phyloP scores from a whole-genome alignment of 2,113 vertebrate species.

The Regulus satrapa region DNA sequence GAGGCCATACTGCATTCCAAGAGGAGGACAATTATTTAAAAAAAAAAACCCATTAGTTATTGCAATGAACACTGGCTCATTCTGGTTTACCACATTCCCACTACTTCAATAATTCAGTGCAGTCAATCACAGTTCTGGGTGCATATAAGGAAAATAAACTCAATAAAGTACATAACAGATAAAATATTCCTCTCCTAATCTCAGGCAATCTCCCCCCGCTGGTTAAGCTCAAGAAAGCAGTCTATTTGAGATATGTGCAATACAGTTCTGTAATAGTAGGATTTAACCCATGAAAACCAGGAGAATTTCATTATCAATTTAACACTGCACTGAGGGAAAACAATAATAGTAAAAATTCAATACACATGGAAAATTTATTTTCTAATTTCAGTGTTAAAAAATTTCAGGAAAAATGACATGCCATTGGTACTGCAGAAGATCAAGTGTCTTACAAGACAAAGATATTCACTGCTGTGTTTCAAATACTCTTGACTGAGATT shows the following conservation, averaged over 20 bases:
- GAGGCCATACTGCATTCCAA: conserved; percentile 82
- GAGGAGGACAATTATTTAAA: background rate
- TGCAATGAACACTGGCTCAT: background rate
- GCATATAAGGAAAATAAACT: background rate
- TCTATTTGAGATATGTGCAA: background rate
- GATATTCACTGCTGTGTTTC: background rate
- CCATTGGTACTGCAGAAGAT: background rate
- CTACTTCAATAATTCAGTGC: background rate
- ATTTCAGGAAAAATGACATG: background rate
- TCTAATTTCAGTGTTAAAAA: background rate
- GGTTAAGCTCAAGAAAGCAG: background rate
- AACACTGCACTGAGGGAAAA: background rate
- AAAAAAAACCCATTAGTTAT: background rate
- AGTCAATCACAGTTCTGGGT: background rate
- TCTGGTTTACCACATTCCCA: background rate
- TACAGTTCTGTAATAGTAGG: background rate
- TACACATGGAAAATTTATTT: background rate
- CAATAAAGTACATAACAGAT: background rate
- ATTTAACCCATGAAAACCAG: background rate
- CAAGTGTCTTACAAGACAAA: background rate
- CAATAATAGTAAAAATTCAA: background rate
- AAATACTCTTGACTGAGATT: background rate
- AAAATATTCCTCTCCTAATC: background rate
- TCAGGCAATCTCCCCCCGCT: background rate
- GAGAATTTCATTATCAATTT: background rate